Base-by-base conservation (phyloP, 1,140 invertebrate genomes). In the Drosophila kikkawai region DNA sequence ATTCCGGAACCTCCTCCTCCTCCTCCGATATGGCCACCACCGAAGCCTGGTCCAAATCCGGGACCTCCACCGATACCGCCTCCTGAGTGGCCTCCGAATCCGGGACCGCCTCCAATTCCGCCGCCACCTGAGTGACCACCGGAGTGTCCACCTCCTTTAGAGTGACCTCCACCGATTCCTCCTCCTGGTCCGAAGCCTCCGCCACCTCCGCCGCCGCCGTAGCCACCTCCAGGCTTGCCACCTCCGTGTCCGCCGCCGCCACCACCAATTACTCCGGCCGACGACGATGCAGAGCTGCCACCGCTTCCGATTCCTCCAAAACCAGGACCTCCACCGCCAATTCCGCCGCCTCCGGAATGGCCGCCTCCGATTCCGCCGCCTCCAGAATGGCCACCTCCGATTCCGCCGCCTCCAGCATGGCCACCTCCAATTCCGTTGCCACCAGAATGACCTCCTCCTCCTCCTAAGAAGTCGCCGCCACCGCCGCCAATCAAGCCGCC, bases 381-480 rank as follows among this genome's bases (percentile, higher is more conserved):
- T 5, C 42, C 56, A 7, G 51, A 17, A 12, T 26, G 12, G 22
- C 60, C 45, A 1, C 47, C 51, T 1, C 78, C 78, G 3, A 32
- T 19, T 7, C 77, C 61, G 1, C 17, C 44, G 13, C 64, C 68
- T 19, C 57, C 75, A 8, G 17, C 17, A 15, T 45, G 51, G 9
- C 76, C 60, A 7, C 61, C 73, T 5, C 80, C 80, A 6, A 36
- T 26, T 4, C 78, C 63, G 9, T 71, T 61, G 12, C 42, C 61
- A 7, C 58, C 75, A 13, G 19, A 29, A 13, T 48, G 55, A n/a
- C 77, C 57, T 0, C 66, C 76, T 19, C 32, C 68, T 8, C 80
- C 75, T 51, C 48, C 48, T 51, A 51, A 22, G 32, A 37, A 22
- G 12, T 19, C 51, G 17, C 12, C 44, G 8, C 77, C 76, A 6